Conservation (phyloP, 2,888 invertebrate species). For the Caenorhabditis sp. region DNA sequence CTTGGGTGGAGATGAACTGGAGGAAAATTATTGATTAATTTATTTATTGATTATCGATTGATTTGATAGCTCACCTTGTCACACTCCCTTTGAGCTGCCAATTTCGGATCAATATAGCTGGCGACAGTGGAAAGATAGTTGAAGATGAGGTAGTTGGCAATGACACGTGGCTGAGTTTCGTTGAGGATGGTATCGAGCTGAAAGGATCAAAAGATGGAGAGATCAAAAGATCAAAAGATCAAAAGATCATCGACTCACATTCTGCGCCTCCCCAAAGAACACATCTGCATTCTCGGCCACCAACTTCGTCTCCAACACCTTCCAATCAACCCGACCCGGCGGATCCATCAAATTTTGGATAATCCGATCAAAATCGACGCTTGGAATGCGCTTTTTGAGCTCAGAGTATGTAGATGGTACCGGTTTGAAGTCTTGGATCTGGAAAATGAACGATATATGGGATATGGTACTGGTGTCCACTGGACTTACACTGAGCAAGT, state of each 20-base stretch:
- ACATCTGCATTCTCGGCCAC: not conserved
- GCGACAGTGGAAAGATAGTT: not conserved
- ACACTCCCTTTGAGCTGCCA: not conserved
- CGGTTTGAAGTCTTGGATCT: too few species aligned
- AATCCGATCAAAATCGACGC: constrained; percentile 5
- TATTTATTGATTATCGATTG: not conserved
- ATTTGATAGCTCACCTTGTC: not conserved
- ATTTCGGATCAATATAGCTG: not conserved
- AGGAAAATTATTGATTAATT: not conserved
- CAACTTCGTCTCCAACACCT: too few species aligned
- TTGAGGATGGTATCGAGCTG: not conserved
- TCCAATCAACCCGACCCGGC: not conserved
- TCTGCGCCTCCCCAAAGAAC: not conserved
- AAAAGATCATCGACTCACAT: not conserved
- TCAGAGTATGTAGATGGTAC: not conserved
- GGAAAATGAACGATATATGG: not conserved
- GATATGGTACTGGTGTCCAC: too few species aligned
- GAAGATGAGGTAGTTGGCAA: not conserved
- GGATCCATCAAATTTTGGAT: not conserved
- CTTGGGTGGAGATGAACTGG: not conserved
- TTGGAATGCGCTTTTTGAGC: not conserved
- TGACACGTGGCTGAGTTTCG: not conserved
- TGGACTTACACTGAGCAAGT: too few species aligned
- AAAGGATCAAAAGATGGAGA: not conserved
- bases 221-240: not conserved